Conservation (phyloP, 2,888 invertebrate genomes). For the Megalurothrips usitatus region DNA sequence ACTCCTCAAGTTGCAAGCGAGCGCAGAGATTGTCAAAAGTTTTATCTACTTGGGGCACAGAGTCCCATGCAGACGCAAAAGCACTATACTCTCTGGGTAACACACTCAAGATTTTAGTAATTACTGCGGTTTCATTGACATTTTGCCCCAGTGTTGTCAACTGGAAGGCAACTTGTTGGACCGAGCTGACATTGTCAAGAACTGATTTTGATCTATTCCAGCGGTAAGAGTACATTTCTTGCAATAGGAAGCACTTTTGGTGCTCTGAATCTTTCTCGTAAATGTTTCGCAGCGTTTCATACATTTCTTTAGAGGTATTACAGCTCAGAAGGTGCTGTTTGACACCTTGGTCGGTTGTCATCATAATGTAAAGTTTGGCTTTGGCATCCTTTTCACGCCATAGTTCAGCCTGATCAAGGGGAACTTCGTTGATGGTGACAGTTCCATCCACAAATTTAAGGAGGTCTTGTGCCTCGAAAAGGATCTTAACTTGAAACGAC, state of each 20-base stretch:
- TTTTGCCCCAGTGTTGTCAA: not conserved
- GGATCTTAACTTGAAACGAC: not conserved
- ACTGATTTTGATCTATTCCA: not conserved
- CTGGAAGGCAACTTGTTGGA: not conserved
- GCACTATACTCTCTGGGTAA: not conserved
- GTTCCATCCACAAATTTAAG: not conserved
- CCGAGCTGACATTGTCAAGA: not conserved
- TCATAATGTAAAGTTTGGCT: not conserved
- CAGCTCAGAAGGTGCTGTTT: not conserved
- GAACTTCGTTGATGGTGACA: not conserved
- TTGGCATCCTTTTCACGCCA: not conserved
- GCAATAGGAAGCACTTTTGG: not conserved
- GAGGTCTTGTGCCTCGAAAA: not conserved
- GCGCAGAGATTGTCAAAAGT: not conserved
- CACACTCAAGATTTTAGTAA: not conserved
- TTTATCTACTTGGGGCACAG: not conserved
- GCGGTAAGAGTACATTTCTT: not conserved
- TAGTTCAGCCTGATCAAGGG: not conserved
- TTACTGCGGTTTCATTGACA: not conserved
- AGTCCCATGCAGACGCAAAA: not conserved
- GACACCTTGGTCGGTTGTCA: not conserved
- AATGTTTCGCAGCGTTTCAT: not conserved
- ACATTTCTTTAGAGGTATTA: not conserved
- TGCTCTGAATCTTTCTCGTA: not conserved
- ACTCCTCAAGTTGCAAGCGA: not conserved